Conservation (phyloP, 2,888 invertebrate genomes). For the Listrodromus nycthemerus region DNA sequence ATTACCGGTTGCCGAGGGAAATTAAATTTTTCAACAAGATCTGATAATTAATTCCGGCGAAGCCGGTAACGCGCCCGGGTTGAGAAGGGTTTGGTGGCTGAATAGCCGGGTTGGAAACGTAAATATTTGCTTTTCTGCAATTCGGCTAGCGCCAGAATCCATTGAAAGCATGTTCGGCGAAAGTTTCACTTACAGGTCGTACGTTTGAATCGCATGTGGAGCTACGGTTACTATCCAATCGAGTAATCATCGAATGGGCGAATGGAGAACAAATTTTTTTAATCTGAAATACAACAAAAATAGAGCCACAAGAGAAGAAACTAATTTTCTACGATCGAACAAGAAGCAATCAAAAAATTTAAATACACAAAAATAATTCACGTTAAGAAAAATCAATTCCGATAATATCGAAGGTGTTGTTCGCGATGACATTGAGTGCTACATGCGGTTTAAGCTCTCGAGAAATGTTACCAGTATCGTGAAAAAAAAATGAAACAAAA, state of each 20-base stretch:
- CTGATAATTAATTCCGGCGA: conserved; percentile 21
- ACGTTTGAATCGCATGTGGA: background rate
- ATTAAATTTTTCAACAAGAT: conserved; percentile 15
- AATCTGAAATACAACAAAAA: background rate
- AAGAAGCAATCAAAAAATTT: too few relatives aligned
- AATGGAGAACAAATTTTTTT: background rate
- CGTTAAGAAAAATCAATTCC: background rate
- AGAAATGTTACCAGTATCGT: background rate
- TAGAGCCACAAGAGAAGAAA: too few relatives aligned
- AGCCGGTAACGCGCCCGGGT: conserved; percentile 7
- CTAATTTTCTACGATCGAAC: too few relatives aligned
- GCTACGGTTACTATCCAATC: background rate
- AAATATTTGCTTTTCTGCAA: conserved; percentile 11
- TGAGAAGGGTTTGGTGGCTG: background rate
- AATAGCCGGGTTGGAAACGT: conserved; percentile 5
- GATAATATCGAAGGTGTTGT: too few relatives aligned
- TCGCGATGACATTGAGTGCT: too few relatives aligned
- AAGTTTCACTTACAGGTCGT: background rate
- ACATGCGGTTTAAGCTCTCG: too few relatives aligned
- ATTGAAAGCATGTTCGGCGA: background rate
- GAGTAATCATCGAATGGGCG: background rate
- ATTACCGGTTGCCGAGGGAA: conserved; percentile 17
- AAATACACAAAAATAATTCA: background rate
- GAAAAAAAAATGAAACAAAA: background rate
- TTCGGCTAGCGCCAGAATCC: background rate